These are phyloP conservation scores for Tanypteryx hageni DNA, from an alignment of 2,888 invertebrate genomes.

Conservation along the genomic window DNA sequence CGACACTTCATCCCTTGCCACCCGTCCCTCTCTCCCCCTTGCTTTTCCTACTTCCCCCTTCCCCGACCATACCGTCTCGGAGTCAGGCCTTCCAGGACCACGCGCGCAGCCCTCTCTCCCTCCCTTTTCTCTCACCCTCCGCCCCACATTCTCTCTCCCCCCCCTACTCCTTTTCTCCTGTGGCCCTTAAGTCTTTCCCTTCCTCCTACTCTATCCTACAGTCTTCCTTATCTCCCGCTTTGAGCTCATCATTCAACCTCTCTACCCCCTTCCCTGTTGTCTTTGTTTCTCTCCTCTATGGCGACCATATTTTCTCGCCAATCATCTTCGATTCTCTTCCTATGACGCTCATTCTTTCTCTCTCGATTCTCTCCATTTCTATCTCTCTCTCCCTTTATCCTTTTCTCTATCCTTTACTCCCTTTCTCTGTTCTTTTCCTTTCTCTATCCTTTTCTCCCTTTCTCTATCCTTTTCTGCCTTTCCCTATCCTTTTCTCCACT, in stretches of 20 bases:
- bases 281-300: not conserved
- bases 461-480: too few relatives aligned
- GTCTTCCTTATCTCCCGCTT: too few relatives aligned
- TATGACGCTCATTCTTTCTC: too few relatives aligned
- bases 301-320: too few relatives aligned
- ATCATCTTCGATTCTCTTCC: too few relatives aligned
- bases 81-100: constrained; percentile 31
- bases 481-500: too few relatives aligned
- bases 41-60: not conserved
- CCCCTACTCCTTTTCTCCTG: not conserved
- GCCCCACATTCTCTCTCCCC: not conserved
- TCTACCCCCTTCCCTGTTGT: not conserved
- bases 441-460: too few relatives aligned
- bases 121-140: not conserved
- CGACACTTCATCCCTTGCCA: constrained; percentile 21
- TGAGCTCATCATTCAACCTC: too few relatives aligned
- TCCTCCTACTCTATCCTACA: not conserved
- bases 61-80: not conserved
- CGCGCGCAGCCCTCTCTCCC: constrained; percentile 27
- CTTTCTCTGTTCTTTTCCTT: too few relatives aligned
- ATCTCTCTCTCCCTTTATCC: too few relatives aligned
- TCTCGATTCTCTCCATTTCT: too few relatives aligned
- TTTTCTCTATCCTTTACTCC: too few relatives aligned
- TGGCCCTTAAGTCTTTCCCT: not conserved
- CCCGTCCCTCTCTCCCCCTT: not conserved